Evolutionary conservation across 2,888 invertebrate genomes (phyloP), one percentile per base, ranked within the genome.

Genomic region (Tachina grossa): DNA sequence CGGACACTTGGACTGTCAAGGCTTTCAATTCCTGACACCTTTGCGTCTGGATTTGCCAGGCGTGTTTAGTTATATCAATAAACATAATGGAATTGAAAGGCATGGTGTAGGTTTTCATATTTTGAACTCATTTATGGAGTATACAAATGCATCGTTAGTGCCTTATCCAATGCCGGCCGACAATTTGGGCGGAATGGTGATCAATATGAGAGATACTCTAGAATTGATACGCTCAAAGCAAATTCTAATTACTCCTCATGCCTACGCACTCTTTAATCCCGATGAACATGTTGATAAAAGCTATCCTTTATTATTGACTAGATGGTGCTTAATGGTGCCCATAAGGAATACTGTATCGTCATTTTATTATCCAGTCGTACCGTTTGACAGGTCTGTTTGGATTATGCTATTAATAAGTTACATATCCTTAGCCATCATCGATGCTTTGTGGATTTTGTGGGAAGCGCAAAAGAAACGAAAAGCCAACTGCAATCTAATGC

Each of bases 311-410:
- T 63, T 89, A 83, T 89, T 90, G 78, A 89, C 90, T 31, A 87
- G 87, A 11, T 92, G 90, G 90, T 91, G 91, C 19, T 85, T 91
- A 0, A 92, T 91, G 87, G 83, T 87, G 2, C 87, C 91, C 57
- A 14, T 77, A 39, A 88, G 88, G 61, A 90, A 90, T 55, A 88
- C 87, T 19, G 86, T 90, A 1, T 89, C 91, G 9, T 88, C 88
- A 0, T 88, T 88, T 75, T 86, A 88, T 10, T 91, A 91, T 78
- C 88, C 88, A 0, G 53, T 91, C 13, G 88, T 89, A 57, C 91
- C 91, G 0, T 92, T 92, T 22, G 87, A 88, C 51, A 57, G 53
- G 68, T 22, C 5, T 1, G 71, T 71, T 16, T 79, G 63, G 71
- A 22, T 14, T 55, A 31, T 71, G 11, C 5, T 79, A 0, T 1